Percentiles rank a stretch among this genome's conserved stretches.
phyloP scores from a whole-genome alignment of 2,113 vertebrate species.

The Labrus mixtus region DNA sequence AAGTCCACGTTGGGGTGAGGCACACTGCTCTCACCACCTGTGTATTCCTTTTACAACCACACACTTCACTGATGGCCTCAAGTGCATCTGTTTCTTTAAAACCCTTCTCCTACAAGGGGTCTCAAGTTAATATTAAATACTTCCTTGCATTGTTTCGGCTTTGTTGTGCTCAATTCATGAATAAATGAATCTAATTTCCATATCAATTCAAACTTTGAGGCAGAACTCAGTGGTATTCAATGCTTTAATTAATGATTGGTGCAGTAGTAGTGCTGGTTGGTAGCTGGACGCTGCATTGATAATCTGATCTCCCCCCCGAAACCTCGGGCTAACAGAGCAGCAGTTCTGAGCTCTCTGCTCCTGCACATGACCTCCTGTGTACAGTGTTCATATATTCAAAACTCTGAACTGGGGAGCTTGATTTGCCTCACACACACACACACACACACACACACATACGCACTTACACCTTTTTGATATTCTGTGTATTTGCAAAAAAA shows the following conservation, averaged over 20 bases:
- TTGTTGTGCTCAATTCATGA: conserved; percentile 38
- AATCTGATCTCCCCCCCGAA: background rate
- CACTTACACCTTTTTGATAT: conserved; percentile 5
- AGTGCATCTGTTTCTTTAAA: conserved; percentile 6
- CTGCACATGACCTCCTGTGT: background rate
- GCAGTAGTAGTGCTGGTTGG: background rate
- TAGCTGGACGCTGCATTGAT: conserved; percentile 1
- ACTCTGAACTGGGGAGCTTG: conserved; percentile 7
- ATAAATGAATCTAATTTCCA: conserved; percentile 57
- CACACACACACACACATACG: too few species aligned
- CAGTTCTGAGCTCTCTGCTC: background rate
- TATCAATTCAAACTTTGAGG: conserved; percentile 25
- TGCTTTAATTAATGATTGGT: conserved; percentile 29
- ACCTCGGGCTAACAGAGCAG: conserved; percentile 4
- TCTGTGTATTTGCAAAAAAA: background rate
- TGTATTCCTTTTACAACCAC: background rate
- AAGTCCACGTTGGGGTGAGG: background rate
- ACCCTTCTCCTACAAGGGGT: conserved; percentile 19
- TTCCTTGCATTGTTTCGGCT: conserved; percentile 32
- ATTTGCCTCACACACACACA: background rate
- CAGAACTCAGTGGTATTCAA: conserved; percentile 17
- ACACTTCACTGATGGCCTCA: background rate
- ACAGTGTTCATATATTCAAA: conserved; percentile 6
- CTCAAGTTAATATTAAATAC: conserved; percentile 42
- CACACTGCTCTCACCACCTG: conserved; percentile 4